Percentiles rank a stretch among this genome's conserved stretches.
Evolutionary conservation across 2,113 vertebrate species (phyloP).

Genomic region (Mesitornis unicolor): DNA sequence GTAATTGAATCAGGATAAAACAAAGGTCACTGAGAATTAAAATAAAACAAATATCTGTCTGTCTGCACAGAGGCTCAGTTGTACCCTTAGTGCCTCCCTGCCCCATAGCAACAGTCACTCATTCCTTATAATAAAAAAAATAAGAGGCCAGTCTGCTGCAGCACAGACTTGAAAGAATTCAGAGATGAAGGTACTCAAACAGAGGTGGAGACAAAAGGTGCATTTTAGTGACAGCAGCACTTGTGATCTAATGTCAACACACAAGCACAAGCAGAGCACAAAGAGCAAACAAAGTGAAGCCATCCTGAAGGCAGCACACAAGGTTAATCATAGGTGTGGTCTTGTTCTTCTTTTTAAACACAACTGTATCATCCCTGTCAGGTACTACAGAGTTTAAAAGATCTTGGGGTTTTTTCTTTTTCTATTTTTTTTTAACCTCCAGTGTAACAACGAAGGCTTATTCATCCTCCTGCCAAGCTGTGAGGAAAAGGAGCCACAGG

Average conservation of each 20-base stretch:
- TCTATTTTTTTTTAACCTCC: background rate
- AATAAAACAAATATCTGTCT: background rate
- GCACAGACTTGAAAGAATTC: background rate
- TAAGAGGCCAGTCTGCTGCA: background rate
- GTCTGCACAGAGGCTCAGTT: background rate
- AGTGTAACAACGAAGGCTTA: background rate
- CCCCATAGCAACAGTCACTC: background rate
- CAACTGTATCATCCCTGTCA: background rate
- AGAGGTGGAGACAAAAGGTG: background rate
- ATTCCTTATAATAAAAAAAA: background rate
- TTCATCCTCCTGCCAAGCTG: background rate
- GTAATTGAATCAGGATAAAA: background rate
- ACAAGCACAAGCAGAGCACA: background rate
- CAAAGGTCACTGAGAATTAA: background rate
- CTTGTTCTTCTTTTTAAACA: background rate
- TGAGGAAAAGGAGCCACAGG: background rate
- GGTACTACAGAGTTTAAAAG: background rate
- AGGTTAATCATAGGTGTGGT: background rate
- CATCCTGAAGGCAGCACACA: background rate
- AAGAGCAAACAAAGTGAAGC: background rate
- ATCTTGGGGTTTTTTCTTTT: rapidly evolving
- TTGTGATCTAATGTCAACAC: background rate
- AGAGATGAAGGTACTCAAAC: background rate
- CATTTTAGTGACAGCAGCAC: background rate
- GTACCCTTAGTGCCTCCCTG: background rate